Conservation (phyloP, 2,888 invertebrate species). For the Athalia circularis region DNA sequence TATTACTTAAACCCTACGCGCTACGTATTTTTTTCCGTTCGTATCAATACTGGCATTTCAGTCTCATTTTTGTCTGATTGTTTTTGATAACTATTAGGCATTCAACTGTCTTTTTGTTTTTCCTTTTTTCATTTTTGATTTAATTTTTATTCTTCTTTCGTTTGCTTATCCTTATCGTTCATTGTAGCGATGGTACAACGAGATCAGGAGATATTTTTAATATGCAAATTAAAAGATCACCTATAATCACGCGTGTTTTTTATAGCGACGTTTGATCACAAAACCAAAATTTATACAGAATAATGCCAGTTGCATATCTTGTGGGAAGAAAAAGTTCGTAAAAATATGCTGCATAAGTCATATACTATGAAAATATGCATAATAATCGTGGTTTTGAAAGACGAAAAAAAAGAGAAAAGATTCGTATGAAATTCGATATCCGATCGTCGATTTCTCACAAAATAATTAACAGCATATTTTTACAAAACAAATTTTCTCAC, state of each 20-base stretch:
- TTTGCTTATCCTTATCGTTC: background rate
- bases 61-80: constrained; percentile 67
- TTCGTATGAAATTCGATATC: no score
- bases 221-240: background rate
- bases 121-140: constrained; percentile 36
- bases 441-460: background rate
- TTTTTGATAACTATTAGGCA: constrained; percentile 27
- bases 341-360: constrained; percentile 19
- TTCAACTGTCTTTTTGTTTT: constrained; percentile 41
- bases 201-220: background rate
- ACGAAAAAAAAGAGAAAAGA: no score
- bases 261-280: background rate
- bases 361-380: background rate
- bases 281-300: constrained; percentile 57
- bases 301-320: constrained; percentile 72
- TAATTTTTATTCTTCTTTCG: constrained; percentile 25
- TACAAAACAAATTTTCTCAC: constrained; percentile 25
- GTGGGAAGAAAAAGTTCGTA: constrained; percentile 53
- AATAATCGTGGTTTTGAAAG: no score
- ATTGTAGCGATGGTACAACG: background rate
- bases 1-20: constrained; percentile 50
- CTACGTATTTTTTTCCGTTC: constrained; percentile 57
- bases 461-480: constrained; percentile 36
- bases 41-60: constrained; percentile 72
- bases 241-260: no score